Base-by-base conservation (phyloP, 2,888 invertebrate species). In the Athalia circularis region DNA sequence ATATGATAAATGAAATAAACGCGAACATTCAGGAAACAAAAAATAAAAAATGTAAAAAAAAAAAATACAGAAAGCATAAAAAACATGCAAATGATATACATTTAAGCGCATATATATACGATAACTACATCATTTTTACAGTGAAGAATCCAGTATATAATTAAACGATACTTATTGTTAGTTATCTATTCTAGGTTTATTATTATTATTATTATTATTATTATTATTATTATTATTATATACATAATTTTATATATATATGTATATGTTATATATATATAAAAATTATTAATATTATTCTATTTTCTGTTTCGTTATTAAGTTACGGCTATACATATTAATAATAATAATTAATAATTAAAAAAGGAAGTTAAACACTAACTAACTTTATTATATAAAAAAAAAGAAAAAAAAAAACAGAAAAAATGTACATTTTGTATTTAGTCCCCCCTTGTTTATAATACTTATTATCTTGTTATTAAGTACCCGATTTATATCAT, bases 401-500 rank as follows among this genome's bases (percentile, higher is more conserved):
- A 43, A 45, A 13, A 13, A 48, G 85, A 79, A 81, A 84, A 81
- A 77, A 87, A 87, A 86, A 81, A 86, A 87, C 86, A 81, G 86
- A 85, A 85, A 87, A 87, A 86, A 84, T 90, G 90, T 90, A 90
- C 90, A 90, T 90, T 78, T 90, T 90, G 90, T 90, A 90, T 90
- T 88, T 90, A 90, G 90, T 87, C 87, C 86, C 87, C 88, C 87
- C 88, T 88, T 90, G 89, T 90, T 90, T 89, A 90, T 90, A 89
- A 89, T 88, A 90, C 89, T 88, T 90, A 89, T 90, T 89, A 89
- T 87, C 88, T 90, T 90, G 90, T 90, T 90, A 89, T 89, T 90
- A 90, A 89, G 89, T 89, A 88, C 86, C 86, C 89, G 85, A 89
- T 90, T 90, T 90, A 88, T 90, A 90, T 90, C 89, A 90, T 90